Percentiles rank a stretch among this genome's conserved stretches.
phyloP scores from a whole-genome alignment of 2,113 vertebrate genomes.

The cat (Felis catus) region F.catus_Fca126_mat1.0 CM031416.1:8082001-8082500 shows the following conservation, averaged over 20 bases:
- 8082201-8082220: neutral
- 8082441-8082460: neutral
- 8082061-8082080: neutral
- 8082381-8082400: neutral
- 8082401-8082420: neutral
- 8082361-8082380: neutral
- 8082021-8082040: neutral
- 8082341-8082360: neutral
- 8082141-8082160: neutral
- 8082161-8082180: neutral
- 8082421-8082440: neutral
- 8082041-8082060: neutral
- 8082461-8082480: neutral
- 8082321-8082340: neutral
- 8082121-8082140: neutral
- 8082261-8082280: conserved; percentile 57
- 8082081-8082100: neutral
- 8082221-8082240: neutral
- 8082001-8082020: neutral
- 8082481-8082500: neutral
- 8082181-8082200: neutral
- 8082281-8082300: neutral
- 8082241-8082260: neutral
- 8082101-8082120: neutral
- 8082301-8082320: neutral